Evolutionary conservation across 2,113 vertebrate species (phyloP).

Genomic region (Nerophis lumbriciformis): DNA sequence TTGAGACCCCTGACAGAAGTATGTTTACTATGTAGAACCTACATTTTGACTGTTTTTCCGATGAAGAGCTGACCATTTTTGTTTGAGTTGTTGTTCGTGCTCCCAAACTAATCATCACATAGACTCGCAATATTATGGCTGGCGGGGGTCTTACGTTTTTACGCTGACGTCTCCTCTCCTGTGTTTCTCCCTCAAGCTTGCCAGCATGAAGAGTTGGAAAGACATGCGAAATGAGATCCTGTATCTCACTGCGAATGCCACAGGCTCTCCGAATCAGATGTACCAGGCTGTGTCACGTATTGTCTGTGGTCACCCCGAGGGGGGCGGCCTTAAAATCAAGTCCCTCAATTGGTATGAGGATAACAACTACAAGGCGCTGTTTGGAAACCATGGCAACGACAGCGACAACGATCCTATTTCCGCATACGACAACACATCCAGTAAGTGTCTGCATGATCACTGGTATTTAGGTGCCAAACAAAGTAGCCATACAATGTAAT

Average conservation of each 20-base stretch:
- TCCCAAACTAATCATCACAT: neutral
- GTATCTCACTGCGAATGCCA: conserved; percentile 78
- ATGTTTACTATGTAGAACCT: too few relatives aligned
- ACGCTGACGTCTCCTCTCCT: conserved; percentile 1
- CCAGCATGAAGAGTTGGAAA: conserved; percentile 85
- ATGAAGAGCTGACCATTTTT: neutral
- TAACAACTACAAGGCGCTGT: conserved; percentile 95
- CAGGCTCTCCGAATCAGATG: conserved; percentile 82
- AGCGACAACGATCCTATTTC: conserved; percentile 81
- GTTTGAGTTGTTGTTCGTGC: neutral
- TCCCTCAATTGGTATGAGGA: conserved; percentile 99
- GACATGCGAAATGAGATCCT: conserved; percentile 91
- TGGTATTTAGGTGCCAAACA: neutral
- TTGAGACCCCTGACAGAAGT: too few relatives aligned
- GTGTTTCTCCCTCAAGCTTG: conserved; percentile 65
- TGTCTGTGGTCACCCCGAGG: conserved; percentile 91
- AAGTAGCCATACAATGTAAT: neutral
- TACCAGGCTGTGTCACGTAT: conserved; percentile 96
- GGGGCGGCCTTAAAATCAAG: conserved; percentile 95
- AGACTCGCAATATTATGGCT: neutral
- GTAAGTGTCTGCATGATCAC: conserved; percentile 45
- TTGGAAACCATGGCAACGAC: conserved; percentile 79
- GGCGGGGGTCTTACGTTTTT: neutral
- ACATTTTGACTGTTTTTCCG: neutral
- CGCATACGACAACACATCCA: conserved; percentile 72